Percentiles rank a stretch among this genome's conserved stretches.
Conservation (phyloP, 2,888 invertebrate genomes). For the Troides helena region DNA sequence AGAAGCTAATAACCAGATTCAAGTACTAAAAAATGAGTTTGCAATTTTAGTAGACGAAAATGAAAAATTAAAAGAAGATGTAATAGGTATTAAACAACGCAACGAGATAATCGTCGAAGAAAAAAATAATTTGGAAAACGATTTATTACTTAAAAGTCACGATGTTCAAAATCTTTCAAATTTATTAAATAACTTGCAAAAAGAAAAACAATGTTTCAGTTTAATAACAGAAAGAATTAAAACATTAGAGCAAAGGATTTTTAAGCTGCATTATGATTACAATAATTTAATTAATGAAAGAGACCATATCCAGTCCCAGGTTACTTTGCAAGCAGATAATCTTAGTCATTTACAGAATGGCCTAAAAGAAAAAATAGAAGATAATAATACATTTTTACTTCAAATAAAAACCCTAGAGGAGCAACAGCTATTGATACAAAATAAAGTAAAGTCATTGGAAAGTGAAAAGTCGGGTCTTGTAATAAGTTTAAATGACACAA, state of each 20-base stretch:
- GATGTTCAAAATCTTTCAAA: slow-evolving; percentile 38
- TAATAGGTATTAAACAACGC: slow-evolving; percentile 40
- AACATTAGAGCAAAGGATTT: slow-evolving; percentile 43
- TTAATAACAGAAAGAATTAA: slow-evolving; percentile 38
- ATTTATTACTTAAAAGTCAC: slow-evolving; percentile 43
- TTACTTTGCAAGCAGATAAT: slow-evolving; percentile 47
- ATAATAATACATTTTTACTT: slow-evolving; percentile 47
- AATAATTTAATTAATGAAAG: slow-evolving; percentile 45
- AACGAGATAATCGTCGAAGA: slow-evolving; percentile 43
- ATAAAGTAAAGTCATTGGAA: slow-evolving; percentile 45
- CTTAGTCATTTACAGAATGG: slow-evolving; percentile 44
- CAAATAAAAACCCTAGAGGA: slow-evolving; percentile 44
- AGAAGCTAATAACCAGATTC: slow-evolving; percentile 41
- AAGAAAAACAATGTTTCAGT: slow-evolving; percentile 39
- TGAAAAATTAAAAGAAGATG: slow-evolving; percentile 45
- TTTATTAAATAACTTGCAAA: slow-evolving; percentile 32
- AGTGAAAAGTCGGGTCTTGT: slow-evolving; percentile 47
- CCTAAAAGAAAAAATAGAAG: slow-evolving; percentile 51
- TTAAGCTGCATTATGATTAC: slow-evolving; percentile 39
- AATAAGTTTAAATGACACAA: slow-evolving; percentile 42
- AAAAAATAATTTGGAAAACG: slow-evolving; percentile 44
- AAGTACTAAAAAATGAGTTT: slow-evolving; percentile 48
- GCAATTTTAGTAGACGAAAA: slow-evolving; percentile 43
- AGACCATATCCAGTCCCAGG: slow-evolving; percentile 42
- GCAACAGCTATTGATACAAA: slow-evolving; percentile 38